Evolutionary conservation across 2,113 vertebrate genomes (phyloP).

Genomic region (Proteles cristata): DNA sequence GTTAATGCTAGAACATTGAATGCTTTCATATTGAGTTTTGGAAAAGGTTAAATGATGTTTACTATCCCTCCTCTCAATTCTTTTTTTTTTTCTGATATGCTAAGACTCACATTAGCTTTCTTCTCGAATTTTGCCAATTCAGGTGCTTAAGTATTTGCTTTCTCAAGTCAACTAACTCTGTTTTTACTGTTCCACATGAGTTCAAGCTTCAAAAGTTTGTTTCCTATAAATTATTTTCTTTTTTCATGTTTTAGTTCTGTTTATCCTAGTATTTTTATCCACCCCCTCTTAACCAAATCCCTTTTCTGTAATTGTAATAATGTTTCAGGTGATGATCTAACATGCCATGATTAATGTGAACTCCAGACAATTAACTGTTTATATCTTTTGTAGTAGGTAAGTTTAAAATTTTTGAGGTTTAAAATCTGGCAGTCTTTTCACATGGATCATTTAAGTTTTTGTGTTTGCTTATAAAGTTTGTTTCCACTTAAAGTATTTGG

Average conservation of each 20-base stretch:
- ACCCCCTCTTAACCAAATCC: neutral
- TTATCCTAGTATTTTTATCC: neutral
- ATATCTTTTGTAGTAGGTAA: neutral
- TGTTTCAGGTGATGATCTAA: neutral
- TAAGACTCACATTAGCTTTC: neutral
- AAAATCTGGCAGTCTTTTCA: neutral
- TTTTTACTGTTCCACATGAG: neutral
- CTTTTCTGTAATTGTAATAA: neutral
- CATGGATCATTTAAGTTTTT: neutral
- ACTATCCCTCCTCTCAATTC: neutral
- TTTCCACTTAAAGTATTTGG: neutral
- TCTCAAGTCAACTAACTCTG: neutral
- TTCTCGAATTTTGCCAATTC: neutral
- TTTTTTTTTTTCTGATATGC: neutral
- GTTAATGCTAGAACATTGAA: neutral
- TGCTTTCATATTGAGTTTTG: neutral
- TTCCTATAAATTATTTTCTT: neutral
- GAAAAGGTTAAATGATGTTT: neutral
- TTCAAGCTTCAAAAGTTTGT: neutral
- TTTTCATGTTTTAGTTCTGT: neutral
- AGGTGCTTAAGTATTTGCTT: neutral
- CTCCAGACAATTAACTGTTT: neutral
- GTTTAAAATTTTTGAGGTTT: neutral
- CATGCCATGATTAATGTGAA: neutral
- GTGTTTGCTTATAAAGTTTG: neutral